phyloP scores from a whole-genome alignment of 1,140 invertebrate genomes.

The Eufriesea mexicana region DNA sequence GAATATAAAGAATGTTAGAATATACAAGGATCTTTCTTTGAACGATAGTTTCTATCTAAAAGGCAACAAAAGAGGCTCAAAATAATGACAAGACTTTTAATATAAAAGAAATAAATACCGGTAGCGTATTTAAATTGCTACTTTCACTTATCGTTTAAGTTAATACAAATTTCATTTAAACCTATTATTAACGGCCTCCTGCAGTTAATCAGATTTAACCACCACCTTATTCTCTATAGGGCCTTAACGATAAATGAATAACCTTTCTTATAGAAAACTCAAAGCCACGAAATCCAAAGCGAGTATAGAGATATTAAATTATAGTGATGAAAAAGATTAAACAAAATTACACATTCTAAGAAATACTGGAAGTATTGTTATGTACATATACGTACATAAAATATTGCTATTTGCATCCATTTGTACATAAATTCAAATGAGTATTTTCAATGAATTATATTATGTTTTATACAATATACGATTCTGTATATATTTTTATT shows the following conservation, averaged over 20 bases:
- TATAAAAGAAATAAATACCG: constrained; percentile 9
- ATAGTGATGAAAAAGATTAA: neutral
- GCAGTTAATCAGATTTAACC: constrained; percentile 60
- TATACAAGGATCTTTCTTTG: neutral
- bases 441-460: constrained; percentile 1
- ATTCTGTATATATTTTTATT: constrained; percentile 18
- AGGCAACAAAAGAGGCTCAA: neutral
- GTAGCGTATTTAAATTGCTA: neutral
- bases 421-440: neutral
- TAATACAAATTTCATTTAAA: constrained; percentile 59
- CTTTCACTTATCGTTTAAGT: constrained; percentile 58
- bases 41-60: neutral
- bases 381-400: neutral
- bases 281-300: neutral
- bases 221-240: constrained; percentile 28
- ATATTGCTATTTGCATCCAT: neutral
- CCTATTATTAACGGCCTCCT: constrained; percentile 55
- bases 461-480: neutral
- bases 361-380: neutral
- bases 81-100: neutral
- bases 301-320: constrained; percentile 7
- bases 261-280: neutral
- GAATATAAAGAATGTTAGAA: neutral
- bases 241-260: constrained; percentile 55
- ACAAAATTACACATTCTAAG: neutral